A percentile compares a stretch with the other conserved stretches of the same genome.
Evolutionary conservation across 2,888 invertebrate genomes (phyloP).

Genomic region (Caenorhabditis sp.): DNA sequence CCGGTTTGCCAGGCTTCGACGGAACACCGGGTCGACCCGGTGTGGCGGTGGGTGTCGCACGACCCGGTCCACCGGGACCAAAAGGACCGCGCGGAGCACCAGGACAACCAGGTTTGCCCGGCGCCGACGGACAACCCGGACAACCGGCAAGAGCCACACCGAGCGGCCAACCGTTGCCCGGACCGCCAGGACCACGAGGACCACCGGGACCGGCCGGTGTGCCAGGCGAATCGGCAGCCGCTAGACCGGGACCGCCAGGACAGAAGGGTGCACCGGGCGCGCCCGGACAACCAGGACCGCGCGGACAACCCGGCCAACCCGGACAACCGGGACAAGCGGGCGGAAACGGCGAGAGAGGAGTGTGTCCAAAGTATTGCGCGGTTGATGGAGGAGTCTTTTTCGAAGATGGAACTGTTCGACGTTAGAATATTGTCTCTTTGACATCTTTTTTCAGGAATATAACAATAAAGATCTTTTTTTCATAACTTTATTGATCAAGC

Average conservation of each 20-base stretch:
- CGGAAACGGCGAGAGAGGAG: conserved; percentile 22
- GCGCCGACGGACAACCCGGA: conserved; percentile 30
- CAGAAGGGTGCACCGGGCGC: conserved; percentile 32
- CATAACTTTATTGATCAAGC: too few relatives aligned
- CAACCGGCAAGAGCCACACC: conserved; percentile 9
- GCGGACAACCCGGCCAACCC: conserved; percentile 36
- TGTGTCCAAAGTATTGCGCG: conserved; percentile 35
- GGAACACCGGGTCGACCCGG: conserved; percentile 46
- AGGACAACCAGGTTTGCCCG: conserved; percentile 12
- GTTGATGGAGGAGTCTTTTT: conserved; percentile 39
- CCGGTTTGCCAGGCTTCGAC: conserved; percentile 44
- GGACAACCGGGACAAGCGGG: conserved; percentile 34
- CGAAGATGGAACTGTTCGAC: conserved; percentile 38
- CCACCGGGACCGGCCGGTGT: conserved; percentile 28
- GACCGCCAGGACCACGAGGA: conserved; percentile 36
- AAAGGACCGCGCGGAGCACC: conserved; percentile 12
- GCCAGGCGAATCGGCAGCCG: conserved; percentile 17
- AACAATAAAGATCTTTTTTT: too few relatives aligned
- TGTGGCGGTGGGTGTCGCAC: conserved; percentile 5
- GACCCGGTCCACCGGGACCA: conserved; percentile 48
- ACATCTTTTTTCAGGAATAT: not conserved
- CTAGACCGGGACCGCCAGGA: conserved; percentile 35
- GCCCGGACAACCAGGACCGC: conserved; percentile 31
- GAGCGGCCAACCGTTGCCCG: conserved; percentile 28
- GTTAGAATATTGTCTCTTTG: not conserved